A percentile compares a stretch with the other conserved stretches of the same genome.
phyloP scores from a whole-genome alignment of 2,797 vertebrate species.

The Acanthurus lineatus region DNA sequence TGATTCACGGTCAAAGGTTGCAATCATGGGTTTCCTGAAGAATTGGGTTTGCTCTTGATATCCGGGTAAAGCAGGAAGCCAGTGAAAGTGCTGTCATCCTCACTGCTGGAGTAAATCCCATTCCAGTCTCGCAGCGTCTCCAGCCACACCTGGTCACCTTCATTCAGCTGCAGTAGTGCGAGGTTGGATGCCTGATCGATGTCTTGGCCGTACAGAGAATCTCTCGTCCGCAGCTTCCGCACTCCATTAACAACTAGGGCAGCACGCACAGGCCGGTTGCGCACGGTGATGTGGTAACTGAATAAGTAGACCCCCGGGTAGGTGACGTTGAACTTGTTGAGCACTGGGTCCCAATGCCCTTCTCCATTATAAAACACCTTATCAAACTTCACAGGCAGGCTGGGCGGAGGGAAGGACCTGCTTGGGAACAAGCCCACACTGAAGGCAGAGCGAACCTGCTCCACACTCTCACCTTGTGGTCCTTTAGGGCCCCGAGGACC shows the following conservation, averaged over 20 bases:
- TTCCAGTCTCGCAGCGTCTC: slow-evolving; percentile 96
- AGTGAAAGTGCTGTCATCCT: slow-evolving; percentile 95
- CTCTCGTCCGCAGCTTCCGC: slow-evolving; percentile 89
- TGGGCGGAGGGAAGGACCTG: slow-evolving; percentile 92
- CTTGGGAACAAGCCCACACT: slow-evolving; percentile 91
- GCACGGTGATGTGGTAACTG: slow-evolving; percentile 93
- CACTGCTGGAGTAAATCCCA: slow-evolving; percentile 91
- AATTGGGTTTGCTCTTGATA: slow-evolving; percentile 42
- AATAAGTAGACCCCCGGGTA: slow-evolving; percentile 92
- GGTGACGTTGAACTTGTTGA: slow-evolving; percentile 92
- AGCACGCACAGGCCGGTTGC: slow-evolving; percentile 90
- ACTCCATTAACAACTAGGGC: slow-evolving; percentile 90
- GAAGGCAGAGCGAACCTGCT: slow-evolving; percentile 87
- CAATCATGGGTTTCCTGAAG: slow-evolving; percentile 52
- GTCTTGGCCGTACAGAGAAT: slow-evolving; percentile 95
- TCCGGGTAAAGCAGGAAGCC: slow-evolving; percentile 93
- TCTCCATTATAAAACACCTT: slow-evolving; percentile 93
- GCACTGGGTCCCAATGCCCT: slow-evolving; percentile 88
- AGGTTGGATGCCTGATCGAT: slow-evolving; percentile 96
- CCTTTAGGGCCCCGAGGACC: slow-evolving; percentile 90
- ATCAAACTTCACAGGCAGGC: slow-evolving; percentile 92
- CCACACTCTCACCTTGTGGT: slow-evolving; percentile 78
- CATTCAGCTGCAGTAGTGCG: slow-evolving; percentile 87
- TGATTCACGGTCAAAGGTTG: slow-evolving; percentile 20
- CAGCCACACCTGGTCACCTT: slow-evolving; percentile 95